Base-by-base conservation (phyloP, 1,140 invertebrate species). In the Drosophila navojoa region DNA sequence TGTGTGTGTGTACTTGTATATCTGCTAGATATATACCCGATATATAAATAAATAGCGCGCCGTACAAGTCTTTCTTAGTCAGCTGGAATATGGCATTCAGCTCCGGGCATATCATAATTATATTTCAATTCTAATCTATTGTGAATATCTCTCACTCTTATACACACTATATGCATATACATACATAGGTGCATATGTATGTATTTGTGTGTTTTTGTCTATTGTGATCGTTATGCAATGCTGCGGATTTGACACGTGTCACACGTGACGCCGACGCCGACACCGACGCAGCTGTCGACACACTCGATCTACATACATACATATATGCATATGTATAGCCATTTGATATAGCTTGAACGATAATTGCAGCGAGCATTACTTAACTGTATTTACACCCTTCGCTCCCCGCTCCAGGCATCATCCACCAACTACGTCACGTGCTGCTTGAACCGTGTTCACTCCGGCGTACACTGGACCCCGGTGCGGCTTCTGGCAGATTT, bases 401-500 rank as follows among this genome's bases (percentile, higher is more conserved):
- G 4, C 5, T 29, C 27, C 40, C 40, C 5, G 19, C 6, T 15
- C 6, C n/a, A n/a, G n/a, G n/a, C n/a, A n/a, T n/a, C n/a, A n/a
- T n/a, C n/a, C n/a, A n/a, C n/a, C n/a, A n/a, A 49, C 15, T 49
- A 16, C 45, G 16, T 61, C 59, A 61, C 59, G 44, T 58, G 63
- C 45, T 49, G 42, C 15, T 7, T 5, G 22, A 58, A 52, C 44
- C 38, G 29, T 32, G 9, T 16, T 16, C 42, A 29, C 15, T 57
- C 45, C 44, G 45, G 61, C 35, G 16, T 15, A 45, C 25, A 53
- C 57, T 42, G 57, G 55, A 44, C 40, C 25, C 16, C 25, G 45
- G 44, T 27, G 61, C 80, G 79, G 80, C 81, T 85, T 85, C 70
- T 74, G 70, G 70, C 81, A 75, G 81, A 81, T 85, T 76, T 77